These are phyloP conservation scores for Lepilemur septentrionalis DNA, from an alignment of 2,797 vertebrate genomes.

Conservation along the genomic window DNA sequence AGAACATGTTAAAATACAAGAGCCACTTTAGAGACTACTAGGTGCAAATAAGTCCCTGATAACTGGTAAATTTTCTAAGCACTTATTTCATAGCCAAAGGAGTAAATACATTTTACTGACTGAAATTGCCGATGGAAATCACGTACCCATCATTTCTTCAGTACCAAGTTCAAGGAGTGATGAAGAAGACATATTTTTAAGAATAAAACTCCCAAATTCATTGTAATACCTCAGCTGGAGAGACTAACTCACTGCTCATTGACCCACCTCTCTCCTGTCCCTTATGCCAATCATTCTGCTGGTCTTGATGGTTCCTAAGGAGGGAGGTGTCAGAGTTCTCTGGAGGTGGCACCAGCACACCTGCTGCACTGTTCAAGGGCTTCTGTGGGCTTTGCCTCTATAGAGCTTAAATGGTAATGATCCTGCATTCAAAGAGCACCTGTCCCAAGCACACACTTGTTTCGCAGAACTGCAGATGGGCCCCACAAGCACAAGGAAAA, in stretches of 20 bases:
- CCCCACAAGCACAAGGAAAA: slow-evolving; percentile 18
- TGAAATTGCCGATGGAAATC: not conserved
- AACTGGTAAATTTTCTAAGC: not conserved
- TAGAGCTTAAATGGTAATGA: not conserved
- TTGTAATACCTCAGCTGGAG: not conserved
- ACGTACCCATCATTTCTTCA: not conserved
- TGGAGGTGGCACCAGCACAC: not conserved
- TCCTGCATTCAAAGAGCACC: not conserved
- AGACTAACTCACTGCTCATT: not conserved
- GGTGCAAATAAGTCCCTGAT: not conserved
- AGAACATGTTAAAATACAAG: not conserved
- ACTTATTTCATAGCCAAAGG: not conserved
- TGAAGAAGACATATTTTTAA: not conserved
- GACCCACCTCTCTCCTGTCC: not conserved
- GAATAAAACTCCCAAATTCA: not conserved
- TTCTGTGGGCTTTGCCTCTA: not conserved
- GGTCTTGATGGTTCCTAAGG: not conserved
- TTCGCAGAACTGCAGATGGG: not conserved
- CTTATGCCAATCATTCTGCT: not conserved
- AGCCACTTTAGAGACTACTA: not conserved
- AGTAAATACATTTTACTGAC: not conserved
- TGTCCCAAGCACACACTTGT: not conserved
- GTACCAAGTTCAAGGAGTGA: not conserved
- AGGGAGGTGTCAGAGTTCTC: not conserved
- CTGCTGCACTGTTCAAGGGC: not conserved